Evolutionary conservation across 2,113 vertebrate species (phyloP).

Genomic region (Centropus bengalensis): DNA sequence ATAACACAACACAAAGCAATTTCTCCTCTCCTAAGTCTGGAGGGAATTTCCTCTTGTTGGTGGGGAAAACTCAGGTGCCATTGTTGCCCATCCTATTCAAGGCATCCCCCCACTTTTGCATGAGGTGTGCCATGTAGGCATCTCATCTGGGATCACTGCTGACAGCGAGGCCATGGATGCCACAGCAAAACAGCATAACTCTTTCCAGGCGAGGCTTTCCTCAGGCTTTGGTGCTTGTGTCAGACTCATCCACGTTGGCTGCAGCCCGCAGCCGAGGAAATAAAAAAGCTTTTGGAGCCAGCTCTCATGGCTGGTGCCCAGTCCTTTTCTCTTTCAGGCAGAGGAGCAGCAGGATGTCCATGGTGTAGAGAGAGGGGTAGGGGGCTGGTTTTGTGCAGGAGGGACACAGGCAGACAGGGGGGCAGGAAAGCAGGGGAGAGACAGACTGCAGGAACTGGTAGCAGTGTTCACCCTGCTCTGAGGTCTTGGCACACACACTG

Average conservation of each 20-base stretch:
- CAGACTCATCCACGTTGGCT: constrained; percentile 70
- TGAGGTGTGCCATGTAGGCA: rapidly evolving
- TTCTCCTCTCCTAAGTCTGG: background rate
- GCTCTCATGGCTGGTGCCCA: constrained; percentile 19
- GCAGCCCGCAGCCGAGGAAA: background rate
- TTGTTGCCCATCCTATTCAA: background rate
- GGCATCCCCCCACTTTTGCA: background rate
- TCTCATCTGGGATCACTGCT: background rate
- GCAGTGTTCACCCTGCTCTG: background rate
- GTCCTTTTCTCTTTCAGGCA: constrained; percentile 29
- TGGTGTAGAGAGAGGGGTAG: background rate
- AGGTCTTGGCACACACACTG: background rate
- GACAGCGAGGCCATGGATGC: background rate
- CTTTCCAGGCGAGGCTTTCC: background rate
- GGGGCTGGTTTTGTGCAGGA: background rate
- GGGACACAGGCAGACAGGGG: background rate
- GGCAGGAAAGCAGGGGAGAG: background rate
- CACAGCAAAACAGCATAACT: background rate
- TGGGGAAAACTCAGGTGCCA: background rate
- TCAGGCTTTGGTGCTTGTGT: background rate
- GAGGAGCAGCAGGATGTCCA: background rate
- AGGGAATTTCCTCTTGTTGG: background rate
- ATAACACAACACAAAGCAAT: background rate
- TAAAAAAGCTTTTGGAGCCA: background rate
- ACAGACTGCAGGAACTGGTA: background rate